phyloP scores from a whole-genome alignment of 2,888 invertebrate species.

The Ormyrus labotus region DNA sequence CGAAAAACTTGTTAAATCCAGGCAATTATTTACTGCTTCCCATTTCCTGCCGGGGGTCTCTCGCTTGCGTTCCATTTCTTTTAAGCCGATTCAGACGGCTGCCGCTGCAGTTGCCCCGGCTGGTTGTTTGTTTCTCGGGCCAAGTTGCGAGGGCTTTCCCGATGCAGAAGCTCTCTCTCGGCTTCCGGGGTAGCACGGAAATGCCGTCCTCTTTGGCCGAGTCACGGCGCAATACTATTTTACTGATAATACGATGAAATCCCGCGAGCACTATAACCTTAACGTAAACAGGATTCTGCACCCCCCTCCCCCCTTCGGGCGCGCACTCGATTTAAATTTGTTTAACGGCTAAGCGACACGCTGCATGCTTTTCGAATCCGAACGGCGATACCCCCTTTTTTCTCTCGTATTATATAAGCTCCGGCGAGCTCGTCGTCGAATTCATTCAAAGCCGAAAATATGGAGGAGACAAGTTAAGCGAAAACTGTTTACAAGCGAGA shows the following conservation, averaged over 20 bases:
- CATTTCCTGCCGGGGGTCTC: background rate
- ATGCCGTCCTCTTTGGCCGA: constrained; percentile 62
- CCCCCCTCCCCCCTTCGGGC: constrained; percentile 59
- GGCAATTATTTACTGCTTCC: constrained; percentile 15
- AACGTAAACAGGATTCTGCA: constrained; percentile 61
- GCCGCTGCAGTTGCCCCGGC: background rate
- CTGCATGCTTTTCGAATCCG: background rate
- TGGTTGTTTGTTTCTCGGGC: constrained; percentile 61
- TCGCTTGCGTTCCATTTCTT: constrained; percentile 6
- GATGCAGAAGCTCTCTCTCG: constrained; percentile 13
- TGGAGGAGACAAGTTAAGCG: too few species aligned
- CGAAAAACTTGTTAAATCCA: background rate
- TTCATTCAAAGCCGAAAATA: too few species aligned
- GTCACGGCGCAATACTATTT: constrained; percentile 63
- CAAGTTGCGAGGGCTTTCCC: constrained; percentile 60
- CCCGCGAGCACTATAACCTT: constrained; percentile 56
- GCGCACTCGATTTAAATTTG: constrained; percentile 35
- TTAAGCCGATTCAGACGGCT: constrained; percentile 14
- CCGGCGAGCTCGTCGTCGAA: too few species aligned
- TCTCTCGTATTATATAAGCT: too few species aligned
- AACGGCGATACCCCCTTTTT: background rate
- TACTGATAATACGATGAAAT: constrained; percentile 58
- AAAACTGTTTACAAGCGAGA: too few species aligned
- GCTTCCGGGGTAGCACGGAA: constrained; percentile 42
- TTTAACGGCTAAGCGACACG: constrained; percentile 1